Percentiles rank a stretch among this genome's conserved stretches.
These are phyloP conservation scores for Microchrysa polita DNA, from an alignment of 2,888 invertebrate genomes.

Conservation along the genomic window DNA sequence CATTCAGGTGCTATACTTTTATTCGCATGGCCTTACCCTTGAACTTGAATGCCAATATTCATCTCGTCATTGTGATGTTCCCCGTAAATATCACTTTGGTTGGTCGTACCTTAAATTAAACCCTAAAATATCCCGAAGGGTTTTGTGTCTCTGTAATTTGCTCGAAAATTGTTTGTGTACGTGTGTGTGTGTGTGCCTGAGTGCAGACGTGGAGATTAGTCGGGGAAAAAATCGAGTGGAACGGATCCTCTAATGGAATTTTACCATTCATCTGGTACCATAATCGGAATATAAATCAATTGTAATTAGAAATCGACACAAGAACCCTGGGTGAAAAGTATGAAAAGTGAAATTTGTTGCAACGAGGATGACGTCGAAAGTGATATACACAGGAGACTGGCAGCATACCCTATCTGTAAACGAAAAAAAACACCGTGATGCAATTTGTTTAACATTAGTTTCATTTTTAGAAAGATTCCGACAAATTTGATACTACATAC, in stretches of 20 bases:
- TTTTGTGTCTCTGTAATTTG: slow-evolving; percentile 12
- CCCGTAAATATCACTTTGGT: too few species aligned
- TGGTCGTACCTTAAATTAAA: not conserved
- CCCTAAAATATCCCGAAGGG: slow-evolving; percentile 3
- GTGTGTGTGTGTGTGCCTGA: too few species aligned
- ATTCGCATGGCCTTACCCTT: not conserved
- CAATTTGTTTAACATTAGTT: too few species aligned
- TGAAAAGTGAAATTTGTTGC: too few species aligned
- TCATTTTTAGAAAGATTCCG: too few species aligned
- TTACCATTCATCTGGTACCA: slow-evolving; percentile 5
- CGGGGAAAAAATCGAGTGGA: slow-evolving; percentile 4
- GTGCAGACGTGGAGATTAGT: not conserved
- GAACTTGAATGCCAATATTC: slow-evolving; percentile 5
- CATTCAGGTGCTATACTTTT: slow-evolving; percentile 18
- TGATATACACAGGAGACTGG: too few species aligned
- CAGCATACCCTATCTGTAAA: too few species aligned
- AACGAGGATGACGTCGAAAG: too few species aligned
- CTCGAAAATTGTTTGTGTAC: not conserved
- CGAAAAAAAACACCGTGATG: too few species aligned
- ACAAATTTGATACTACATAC: too few species aligned
- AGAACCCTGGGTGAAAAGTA: too few species aligned
- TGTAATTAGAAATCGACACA: slow-evolving; percentile 5
- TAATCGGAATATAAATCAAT: slow-evolving; percentile 22
- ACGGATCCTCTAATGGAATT: not conserved
- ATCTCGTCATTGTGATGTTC: not conserved